Evolutionary conservation across 2,797 vertebrate genomes (phyloP), one percentile per base, ranked within the genome.

Genomic region (Pyrrhura leucotis): DNA sequence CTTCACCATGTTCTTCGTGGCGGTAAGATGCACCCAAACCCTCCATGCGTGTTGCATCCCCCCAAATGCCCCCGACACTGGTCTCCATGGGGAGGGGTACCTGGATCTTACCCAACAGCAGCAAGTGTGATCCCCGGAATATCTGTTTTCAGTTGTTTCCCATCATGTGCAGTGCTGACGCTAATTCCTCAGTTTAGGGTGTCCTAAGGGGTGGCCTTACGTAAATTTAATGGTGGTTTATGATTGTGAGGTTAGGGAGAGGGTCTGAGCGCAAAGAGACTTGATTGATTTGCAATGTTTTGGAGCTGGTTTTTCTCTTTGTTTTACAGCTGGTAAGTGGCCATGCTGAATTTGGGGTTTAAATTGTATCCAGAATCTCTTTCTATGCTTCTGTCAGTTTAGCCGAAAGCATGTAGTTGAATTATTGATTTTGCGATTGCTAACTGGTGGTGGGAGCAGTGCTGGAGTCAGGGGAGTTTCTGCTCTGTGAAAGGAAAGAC

Each of bases 1-100:
- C 97, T 99, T 99, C 98, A 99, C 99, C 92, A 99, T 99, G 98
- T 99, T 99, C 98, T 99, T 99, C 50, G 98, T 97, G 19, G 98
- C 98, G 98, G 99, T 99, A 97, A 99, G 99, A 88, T 39, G 13
- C 3, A 28, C 25, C 23, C 15, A 0, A 1, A 28, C 33, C 37
- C 28, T n/a, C 25, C 42, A 5, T 9, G 89, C 29, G 10, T 71
- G 68, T 51, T 79, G 62, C 10, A n/a, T 33, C 50, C 44, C 26
- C 35, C 12, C 1, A 1, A 3, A 44, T 14, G 4, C 19, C 15
- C 47, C 7, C 14, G 0, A 22, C 25, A 2, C 0, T 1, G 26
- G 19, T 51, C 31, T 47, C 53, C 17, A 0, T 8, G 1, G 12
- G 54, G 58, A 61, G 40, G 35, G 50, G 48, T 7, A 39, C 28